Conservation (phyloP, 2,113 vertebrate genomes). For the Hypomesus transpacificus region DNA sequence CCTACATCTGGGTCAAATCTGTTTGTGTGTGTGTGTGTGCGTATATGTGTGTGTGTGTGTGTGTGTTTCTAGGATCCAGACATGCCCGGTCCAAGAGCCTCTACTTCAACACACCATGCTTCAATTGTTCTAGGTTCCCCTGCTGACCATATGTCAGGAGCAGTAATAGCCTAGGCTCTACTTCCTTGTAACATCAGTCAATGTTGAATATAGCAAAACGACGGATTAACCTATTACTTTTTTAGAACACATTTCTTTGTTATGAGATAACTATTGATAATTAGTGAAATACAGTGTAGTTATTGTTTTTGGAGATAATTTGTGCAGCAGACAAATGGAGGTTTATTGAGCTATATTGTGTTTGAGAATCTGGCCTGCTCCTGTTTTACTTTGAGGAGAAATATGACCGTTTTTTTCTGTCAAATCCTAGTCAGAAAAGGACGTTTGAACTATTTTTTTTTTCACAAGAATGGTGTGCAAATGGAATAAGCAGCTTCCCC, state of each 20-base stretch:
- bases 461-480: too few relatives aligned
- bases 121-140: conserved; percentile 69
- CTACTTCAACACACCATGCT: conserved; percentile 57
- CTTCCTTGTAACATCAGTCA: conserved; percentile 58
- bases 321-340: too few relatives aligned
- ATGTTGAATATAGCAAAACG: not conserved
- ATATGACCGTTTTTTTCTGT: too few relatives aligned
- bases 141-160: conserved; percentile 73
- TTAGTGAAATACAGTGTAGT: too few relatives aligned
- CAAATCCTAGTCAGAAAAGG: too few relatives aligned
- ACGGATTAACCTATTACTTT: not conserved
- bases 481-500: too few relatives aligned
- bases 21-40: conserved; percentile 30
- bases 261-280: too few relatives aligned
- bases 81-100: conserved; percentile 44
- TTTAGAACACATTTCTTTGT: not conserved
- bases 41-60: conserved; percentile 19
- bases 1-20: conserved; percentile 47
- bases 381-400: too few relatives aligned
- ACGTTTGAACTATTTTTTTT: too few relatives aligned
- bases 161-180: conserved; percentile 24
- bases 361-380: too few relatives aligned
- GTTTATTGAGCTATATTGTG: too few relatives aligned
- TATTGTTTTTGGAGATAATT: too few relatives aligned
- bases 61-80: conserved; percentile 42